Conservation (phyloP, 23 tunicate species). For the Ascidia mentula region DNA sequence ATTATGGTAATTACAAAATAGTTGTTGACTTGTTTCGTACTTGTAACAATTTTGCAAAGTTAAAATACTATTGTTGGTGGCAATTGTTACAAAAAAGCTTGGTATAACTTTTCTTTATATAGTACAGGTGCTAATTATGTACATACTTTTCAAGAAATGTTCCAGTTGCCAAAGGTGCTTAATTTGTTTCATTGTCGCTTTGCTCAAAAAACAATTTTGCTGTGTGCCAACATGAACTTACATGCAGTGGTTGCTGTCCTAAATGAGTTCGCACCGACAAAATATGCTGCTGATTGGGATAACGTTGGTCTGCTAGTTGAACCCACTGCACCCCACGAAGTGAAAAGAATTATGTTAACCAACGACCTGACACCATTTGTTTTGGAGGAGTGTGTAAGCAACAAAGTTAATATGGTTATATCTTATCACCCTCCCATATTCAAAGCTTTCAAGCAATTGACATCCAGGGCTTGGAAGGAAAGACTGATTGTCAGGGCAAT, state of each 20-base stretch:
- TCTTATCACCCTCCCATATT: conserved; percentile 98
- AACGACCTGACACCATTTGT: conserved; percentile 82
- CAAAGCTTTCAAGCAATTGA: conserved; percentile 50
- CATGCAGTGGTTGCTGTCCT: conserved; percentile 21
- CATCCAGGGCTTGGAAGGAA: conserved; percentile 59
- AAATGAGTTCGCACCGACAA: conserved; percentile 65
- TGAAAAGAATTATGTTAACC: conserved; percentile 68
- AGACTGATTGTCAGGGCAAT: conserved; percentile 53
- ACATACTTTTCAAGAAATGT: not conserved
- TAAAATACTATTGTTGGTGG: too few species aligned
- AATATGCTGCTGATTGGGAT: conserved; percentile 86
- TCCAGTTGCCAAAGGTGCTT: not conserved
- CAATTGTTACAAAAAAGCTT: too few species aligned
- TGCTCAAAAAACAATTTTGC: not conserved
- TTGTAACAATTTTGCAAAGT: too few species aligned
- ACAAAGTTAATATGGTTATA: conserved; percentile 63
- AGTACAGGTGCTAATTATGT: not conserved
- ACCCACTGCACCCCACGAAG: conserved; percentile 70
- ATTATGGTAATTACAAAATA: too few species aligned
- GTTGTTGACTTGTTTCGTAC: too few species aligned
- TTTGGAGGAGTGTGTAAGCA: conserved; percentile 61
- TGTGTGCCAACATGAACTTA: conserved; percentile 50
- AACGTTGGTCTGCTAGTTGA: conserved; percentile 94
- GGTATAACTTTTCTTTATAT: too few species aligned
- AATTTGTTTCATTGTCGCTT: too few species aligned